A percentile compares a stretch with the other conserved stretches of the same genome.
These are phyloP conservation scores for Pristis pectinata DNA, from an alignment of 2,797 vertebrate species.

Conservation along the genomic window DNA sequence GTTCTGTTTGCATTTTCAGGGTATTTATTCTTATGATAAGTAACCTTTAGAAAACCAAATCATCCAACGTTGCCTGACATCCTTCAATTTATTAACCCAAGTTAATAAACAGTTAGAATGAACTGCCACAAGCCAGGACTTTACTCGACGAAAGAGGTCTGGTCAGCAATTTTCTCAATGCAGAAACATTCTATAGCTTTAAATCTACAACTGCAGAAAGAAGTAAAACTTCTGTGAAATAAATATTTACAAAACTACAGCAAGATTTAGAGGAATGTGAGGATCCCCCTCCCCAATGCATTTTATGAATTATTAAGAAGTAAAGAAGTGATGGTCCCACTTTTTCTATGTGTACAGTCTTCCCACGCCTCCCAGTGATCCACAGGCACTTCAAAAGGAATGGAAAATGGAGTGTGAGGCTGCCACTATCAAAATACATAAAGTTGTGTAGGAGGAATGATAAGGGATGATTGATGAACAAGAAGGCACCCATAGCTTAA, in stretches of 20 bases:
- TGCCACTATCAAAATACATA: constrained; percentile 11
- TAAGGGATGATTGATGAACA: background rate
- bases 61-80: background rate
- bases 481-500: background rate
- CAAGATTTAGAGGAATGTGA: background rate
- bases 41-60: background rate
- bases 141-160: background rate
- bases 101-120: background rate
- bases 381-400: constrained; percentile 17
- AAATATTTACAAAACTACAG: background rate
- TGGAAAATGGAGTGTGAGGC: background rate
- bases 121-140: background rate
- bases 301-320: background rate
- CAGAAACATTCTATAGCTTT: background rate
- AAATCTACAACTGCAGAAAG: background rate
- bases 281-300: background rate
- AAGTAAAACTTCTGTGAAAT: background rate
- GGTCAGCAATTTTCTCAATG: background rate
- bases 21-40: background rate
- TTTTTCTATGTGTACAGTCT: background rate
- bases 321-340: background rate
- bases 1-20: background rate
- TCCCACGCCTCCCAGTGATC: background rate
- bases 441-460: background rate
- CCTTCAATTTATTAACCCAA: background rate